Evolutionary conservation across 2,888 invertebrate species (phyloP), one percentile per base, ranked within the genome.

Genomic region (Dolichopus griseipennis): DNA sequence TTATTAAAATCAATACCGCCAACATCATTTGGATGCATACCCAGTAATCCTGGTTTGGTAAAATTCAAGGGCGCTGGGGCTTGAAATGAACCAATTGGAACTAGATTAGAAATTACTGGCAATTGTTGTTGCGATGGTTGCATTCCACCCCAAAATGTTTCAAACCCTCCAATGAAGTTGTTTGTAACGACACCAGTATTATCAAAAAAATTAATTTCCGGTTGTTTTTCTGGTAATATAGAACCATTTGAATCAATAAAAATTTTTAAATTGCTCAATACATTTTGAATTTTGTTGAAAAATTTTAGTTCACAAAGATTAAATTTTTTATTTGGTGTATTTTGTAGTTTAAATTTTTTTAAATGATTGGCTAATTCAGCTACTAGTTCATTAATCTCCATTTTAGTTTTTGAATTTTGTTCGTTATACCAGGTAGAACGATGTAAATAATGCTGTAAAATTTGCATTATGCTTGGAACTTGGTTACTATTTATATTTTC

Each of bases 391-490:
- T 71, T 69, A 1, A 69, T 64, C 61, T 65, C 27, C 15, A 69
- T 70, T 69, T 69, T 69, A n/a, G n/a, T 10, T n/a, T 68, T 67
- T 33, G 69, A 67, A 41, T 68, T 69, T 12, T 65, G 65, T n/a
- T 70, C 65, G 34, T 69, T 69, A 66, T 70, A 71, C 71, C 71
- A 71, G 18, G 64, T 68, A 7, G 71, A 71, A 15, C 67, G 68
- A 43, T 70, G 69, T 27, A 71, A 64, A 37, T 67, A 69, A 27
- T 43, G 65, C 20, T 69, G 67, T 10, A 69, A 37, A 8, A 67
- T 62, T 41, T 62, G 67, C 33, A 65, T 69, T 20, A 33, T 37
- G 37, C 61, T 69, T n/a, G 34, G 65, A 27, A 27, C 27, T 5
- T 27, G 27, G 5, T 5, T 27, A 27, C 6, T 62, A 37, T 61